Evolutionary conservation across 2,113 vertebrate genomes (phyloP).

Genomic region (Monarcha castaneiventris): DNA sequence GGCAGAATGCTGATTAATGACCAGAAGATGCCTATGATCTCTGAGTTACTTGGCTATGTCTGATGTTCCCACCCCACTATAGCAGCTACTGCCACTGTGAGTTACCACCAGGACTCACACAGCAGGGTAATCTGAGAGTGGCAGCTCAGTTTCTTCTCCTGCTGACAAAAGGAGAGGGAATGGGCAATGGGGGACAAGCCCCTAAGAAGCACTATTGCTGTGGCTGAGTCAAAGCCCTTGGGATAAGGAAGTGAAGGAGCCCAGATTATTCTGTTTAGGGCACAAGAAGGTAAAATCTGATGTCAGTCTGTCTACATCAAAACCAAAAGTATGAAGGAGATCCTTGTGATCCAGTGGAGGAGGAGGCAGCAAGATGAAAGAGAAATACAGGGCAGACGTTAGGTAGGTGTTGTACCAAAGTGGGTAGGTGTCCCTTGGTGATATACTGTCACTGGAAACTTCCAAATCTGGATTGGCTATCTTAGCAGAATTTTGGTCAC

Average conservation of each 20-base stretch:
- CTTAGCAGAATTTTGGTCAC: neutral
- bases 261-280: neutral
- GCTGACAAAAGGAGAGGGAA: neutral
- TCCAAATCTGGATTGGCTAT: neutral
- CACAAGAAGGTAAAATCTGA: neutral
- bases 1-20: neutral
- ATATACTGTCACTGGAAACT: neutral
- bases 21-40: neutral
- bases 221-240: neutral
- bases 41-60: neutral
- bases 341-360: neutral
- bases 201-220: neutral
- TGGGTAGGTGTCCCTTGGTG: neutral
- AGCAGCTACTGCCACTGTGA: neutral
- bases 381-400: neutral
- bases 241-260: neutral
- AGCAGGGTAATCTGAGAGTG: neutral
- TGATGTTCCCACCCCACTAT: neutral
- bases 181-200: neutral
- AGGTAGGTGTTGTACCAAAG: neutral
- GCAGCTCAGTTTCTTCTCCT: neutral
- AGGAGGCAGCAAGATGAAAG: neutral
- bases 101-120: neutral
- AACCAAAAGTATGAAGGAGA: neutral
- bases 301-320: neutral